A percentile compares a stretch with the other conserved stretches of the same genome.
Conservation (phyloP, 2,797 vertebrate species). For the Rhynchotus rufescens region DNA sequence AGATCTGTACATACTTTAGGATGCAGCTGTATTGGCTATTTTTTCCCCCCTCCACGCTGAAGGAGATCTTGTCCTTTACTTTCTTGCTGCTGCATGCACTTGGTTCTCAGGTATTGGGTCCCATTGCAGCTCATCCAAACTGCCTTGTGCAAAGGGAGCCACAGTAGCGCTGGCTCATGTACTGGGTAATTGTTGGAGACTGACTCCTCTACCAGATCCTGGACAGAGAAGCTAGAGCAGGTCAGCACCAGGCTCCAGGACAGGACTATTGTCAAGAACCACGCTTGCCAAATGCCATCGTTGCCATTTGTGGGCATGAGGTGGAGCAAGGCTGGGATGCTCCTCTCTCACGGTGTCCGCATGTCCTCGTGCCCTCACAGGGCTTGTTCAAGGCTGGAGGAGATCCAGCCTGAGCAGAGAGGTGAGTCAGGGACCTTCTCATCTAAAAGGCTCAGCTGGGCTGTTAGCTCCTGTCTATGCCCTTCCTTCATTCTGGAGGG, state of each 20-base stretch:
- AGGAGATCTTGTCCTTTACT: background rate
- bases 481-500: background rate
- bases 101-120: background rate
- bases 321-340: background rate
- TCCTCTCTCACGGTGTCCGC: background rate
- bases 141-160: background rate
- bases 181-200: background rate
- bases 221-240: background rate
- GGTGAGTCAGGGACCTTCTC: background rate
- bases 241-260: background rate
- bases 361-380: background rate
- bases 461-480: background rate
- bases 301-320: background rate
- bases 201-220: background rate
- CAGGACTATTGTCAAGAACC: background rate
- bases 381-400: background rate
- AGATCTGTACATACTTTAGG: background rate
- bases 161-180: background rate
- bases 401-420: background rate
- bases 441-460: background rate
- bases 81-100: background rate
- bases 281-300: rapidly evolving
- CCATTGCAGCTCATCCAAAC: background rate
- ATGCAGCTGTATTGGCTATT: background rate
- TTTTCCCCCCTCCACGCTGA: background rate